Conservation (phyloP, 2,888 invertebrate species). For the Amiota communis region DNA sequence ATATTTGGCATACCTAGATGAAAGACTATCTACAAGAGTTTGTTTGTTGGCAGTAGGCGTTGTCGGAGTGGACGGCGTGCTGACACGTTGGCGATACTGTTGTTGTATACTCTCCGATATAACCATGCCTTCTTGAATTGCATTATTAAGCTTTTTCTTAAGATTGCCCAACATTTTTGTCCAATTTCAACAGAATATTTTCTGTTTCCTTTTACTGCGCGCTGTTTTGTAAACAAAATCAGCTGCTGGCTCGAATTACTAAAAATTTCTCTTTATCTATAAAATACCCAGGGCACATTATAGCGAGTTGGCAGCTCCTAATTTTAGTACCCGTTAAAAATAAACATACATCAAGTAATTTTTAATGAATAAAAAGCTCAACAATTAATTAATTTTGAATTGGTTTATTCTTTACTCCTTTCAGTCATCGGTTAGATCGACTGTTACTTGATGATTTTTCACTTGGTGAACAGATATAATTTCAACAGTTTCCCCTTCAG, state of each 20-base stretch:
- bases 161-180: slow-evolving; percentile 73
- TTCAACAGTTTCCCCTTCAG: background rate
- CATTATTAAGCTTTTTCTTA: slow-evolving; percentile 74
- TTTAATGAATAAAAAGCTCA: background rate
- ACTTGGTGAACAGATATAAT: background rate
- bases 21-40: slow-evolving; percentile 37
- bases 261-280: background rate
- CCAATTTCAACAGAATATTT: slow-evolving; percentile 3
- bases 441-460: slow-evolving; percentile 30
- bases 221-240: slow-evolving; percentile 48
- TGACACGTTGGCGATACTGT: slow-evolving; percentile 64
- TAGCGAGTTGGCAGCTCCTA: background rate
- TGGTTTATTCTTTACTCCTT: slow-evolving; percentile 5
- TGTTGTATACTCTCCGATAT: slow-evolving; percentile 69
- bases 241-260: slow-evolving; percentile 44
- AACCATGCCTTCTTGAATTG: slow-evolving; percentile 73
- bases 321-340: background rate
- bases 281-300: background rate
- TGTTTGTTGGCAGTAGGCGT: slow-evolving; percentile 29
- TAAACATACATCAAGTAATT: background rate
- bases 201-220: background rate
- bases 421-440: slow-evolving; percentile 57
- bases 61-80: slow-evolving; percentile 43
- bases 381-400: background rate
- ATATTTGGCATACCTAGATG: slow-evolving; percentile 37